A percentile compares a stretch with the other conserved stretches of the same genome.
Conservation (phyloP, 1,140 invertebrate genomes). For the Microplitis demolitor region DNA sequence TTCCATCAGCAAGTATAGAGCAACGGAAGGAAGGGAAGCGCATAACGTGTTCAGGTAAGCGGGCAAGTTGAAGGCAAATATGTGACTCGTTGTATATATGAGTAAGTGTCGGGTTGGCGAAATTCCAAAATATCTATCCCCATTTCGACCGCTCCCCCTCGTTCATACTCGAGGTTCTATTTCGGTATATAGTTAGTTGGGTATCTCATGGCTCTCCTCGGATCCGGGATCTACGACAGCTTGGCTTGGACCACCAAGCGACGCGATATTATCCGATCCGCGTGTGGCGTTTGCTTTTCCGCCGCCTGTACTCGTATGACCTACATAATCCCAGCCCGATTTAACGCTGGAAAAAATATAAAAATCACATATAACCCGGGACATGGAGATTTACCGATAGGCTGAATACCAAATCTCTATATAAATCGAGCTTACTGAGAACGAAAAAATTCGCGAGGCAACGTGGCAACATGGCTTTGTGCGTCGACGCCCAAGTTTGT, state of each 20-base stretch:
- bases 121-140: conserved; percentile 19
- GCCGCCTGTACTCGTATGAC: conserved; percentile 10
- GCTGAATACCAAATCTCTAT: not conserved
- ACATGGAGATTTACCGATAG: conserved; percentile 3
- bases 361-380: not conserved
- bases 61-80: conserved; percentile 16
- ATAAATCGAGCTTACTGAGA: conserved; percentile 13
- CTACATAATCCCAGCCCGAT: conserved; percentile 30
- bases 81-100: not conserved
- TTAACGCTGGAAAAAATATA: conserved; percentile 17
- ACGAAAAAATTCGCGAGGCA: not conserved
- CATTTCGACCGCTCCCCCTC: not conserved
- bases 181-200: not conserved
- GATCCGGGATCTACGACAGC: conserved; percentile 23
- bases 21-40: not conserved
- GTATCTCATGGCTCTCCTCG: not conserved
- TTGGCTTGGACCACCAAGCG: conserved; percentile 23
- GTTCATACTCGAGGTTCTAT: not conserved
- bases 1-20: conserved; percentile 11
- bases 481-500: no score
- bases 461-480: no score
- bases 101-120: conserved; percentile 17
- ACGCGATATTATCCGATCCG: conserved; percentile 23
- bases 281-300: not conserved
- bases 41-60: no score